Evolutionary conservation across 2,888 invertebrate genomes (phyloP), one percentile per base, ranked within the genome.

Genomic region (Liopterus haemorrhoidalis): DNA sequence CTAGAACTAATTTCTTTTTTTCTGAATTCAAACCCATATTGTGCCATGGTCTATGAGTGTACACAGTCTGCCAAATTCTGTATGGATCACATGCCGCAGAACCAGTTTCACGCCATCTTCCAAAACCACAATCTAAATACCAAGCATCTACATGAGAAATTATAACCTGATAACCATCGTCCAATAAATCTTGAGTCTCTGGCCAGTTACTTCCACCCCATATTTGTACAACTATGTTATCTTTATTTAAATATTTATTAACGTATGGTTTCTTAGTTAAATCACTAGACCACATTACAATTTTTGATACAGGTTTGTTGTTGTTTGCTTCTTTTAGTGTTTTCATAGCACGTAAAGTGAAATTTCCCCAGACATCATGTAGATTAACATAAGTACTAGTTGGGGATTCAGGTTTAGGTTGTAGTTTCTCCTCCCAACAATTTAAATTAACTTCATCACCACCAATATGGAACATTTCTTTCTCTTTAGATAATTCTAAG

Each of bases 111-210:
- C 88, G 74, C 90, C 90, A 90, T 51, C 81, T 81, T 1, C 87
- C 88, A 63, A 85, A 88, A 1, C 90, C 90, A 62, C 89, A 90
- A 65, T 90, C 89, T 53, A 90, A 72, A 67, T 89, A 90, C 86
- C 87, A 87, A 3, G 87, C 86, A 63, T 90, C 89, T 41, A 88
- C 88, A 67, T 90, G 89, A 11, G 88, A 88, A 45, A 89, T 68
- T 43, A 91, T 81, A 38, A 87, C 72, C 44, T 81, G 77, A 67
- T 81, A 89, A 2, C 88, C 89, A 43, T 82, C 82, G 53, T 83
- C 78, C 16, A 89, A 67, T 3, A 89, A 73, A 49, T 85, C 85
- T 4, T 79, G 76, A 11, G 88, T 86, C 61, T 86, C 85, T 2
- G 82, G 77, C 85, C 89, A 89, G 31, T 79, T 79, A 54, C 85